Conservation (phyloP, 2,888 invertebrate genomes). For the Trimorus sp. region DNA sequence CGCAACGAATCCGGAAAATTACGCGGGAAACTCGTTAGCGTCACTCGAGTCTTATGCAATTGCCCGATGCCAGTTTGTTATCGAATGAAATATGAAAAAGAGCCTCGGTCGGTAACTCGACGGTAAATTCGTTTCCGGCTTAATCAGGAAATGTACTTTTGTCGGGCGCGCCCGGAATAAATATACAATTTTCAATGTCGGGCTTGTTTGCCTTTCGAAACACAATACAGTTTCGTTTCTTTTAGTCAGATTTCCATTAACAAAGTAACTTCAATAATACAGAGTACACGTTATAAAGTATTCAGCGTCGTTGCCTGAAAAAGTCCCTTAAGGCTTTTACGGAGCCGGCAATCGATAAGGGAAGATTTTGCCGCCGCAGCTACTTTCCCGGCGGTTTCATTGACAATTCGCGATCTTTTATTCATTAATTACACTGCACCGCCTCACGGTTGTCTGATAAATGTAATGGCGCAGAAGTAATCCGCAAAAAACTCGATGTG, state of each 20-base stretch:
- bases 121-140: slow-evolving; percentile 35
- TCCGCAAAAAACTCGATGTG: slow-evolving; percentile 19
- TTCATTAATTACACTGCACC: slow-evolving; percentile 34
- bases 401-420: slow-evolving; percentile 40
- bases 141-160: slow-evolving; percentile 56
- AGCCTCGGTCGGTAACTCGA: slow-evolving; percentile 18
- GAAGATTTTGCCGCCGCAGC: slow-evolving; percentile 15
- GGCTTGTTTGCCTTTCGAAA: slow-evolving; percentile 26
- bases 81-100: slow-evolving; percentile 44
- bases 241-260: slow-evolving; percentile 38
- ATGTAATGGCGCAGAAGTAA: slow-evolving; percentile 31
- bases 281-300: slow-evolving; percentile 35
- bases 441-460: slow-evolving; percentile 14
- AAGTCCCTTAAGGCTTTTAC: slow-evolving; percentile 36
- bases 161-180: slow-evolving; percentile 29
- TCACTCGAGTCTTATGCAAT: slow-evolving; percentile 16
- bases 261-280: slow-evolving; percentile 44
- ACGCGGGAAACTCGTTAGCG: no score
- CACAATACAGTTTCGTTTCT: slow-evolving; percentile 25
- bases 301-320: slow-evolving; percentile 17
- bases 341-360: slow-evolving; percentile 25
- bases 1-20: no score
- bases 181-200: slow-evolving; percentile 39
- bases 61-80: slow-evolving; percentile 8
- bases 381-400: slow-evolving; percentile 21